Percentiles rank a stretch among this genome's conserved stretches.
phyloP scores from a whole-genome alignment of 2,113 vertebrate genomes.

The Globicephala melas region DNA sequence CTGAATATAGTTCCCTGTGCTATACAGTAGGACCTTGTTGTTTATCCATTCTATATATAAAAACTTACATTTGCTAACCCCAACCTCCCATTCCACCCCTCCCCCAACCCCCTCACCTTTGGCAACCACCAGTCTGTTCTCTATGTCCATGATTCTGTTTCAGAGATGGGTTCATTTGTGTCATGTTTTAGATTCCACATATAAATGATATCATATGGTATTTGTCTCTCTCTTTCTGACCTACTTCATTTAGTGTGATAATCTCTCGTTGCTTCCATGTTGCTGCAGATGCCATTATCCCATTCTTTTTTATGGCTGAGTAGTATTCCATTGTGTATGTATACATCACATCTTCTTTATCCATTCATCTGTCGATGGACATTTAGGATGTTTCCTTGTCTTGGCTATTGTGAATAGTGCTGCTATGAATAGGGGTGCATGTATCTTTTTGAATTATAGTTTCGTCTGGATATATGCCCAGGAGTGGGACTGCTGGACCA shows the following conservation, averaged over 20 bases:
- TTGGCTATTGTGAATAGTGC: not conserved
- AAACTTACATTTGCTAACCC: not conserved
- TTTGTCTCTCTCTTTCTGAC: not conserved
- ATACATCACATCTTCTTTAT: too few relatives aligned
- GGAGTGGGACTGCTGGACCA: not conserved
- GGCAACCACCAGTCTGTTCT: not conserved
- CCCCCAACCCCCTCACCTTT: not conserved
- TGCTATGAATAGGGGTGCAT: not conserved
- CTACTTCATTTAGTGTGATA: not conserved
- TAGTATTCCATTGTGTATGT: not conserved
- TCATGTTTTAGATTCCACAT: not conserved
- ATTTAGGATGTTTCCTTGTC: not conserved
- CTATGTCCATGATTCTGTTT: not conserved
- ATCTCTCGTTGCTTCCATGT: not conserved
- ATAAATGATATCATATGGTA: not conserved
- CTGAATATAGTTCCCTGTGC: not conserved
- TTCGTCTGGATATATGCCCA: not conserved
- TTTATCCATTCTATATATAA: not conserved
- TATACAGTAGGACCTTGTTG: not conserved
- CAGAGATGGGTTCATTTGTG: not conserved
- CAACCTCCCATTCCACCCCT: not conserved
- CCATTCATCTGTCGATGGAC: not conserved
- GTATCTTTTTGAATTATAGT: not conserved
- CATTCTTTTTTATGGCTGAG: not conserved
- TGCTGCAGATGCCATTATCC: too few relatives aligned